Evolutionary conservation across 2,113 vertebrate species (phyloP).

Genomic region (Muscicapa adusta): DNA sequence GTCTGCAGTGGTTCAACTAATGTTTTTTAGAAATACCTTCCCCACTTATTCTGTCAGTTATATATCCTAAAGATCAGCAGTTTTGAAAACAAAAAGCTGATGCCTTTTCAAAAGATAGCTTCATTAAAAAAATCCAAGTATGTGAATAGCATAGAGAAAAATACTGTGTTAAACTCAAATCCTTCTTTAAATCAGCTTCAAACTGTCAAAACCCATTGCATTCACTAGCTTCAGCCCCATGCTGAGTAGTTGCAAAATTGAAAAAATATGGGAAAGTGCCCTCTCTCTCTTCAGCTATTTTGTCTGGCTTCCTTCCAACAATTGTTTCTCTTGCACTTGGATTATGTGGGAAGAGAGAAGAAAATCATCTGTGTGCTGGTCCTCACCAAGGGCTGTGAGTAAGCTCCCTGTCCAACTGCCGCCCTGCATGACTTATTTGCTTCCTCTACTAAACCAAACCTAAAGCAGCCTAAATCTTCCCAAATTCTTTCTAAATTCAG

Average conservation of each 20-base stretch:
- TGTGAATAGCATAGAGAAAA: background rate
- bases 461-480: background rate
- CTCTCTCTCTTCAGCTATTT: background rate
- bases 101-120: background rate
- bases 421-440: background rate
- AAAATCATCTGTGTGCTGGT: background rate
- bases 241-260: background rate
- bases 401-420: background rate
- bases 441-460: background rate
- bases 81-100: background rate
- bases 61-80: background rate
- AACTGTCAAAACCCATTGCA: background rate
- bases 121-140: background rate
- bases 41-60: background rate
- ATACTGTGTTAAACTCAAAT: background rate
- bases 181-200: background rate
- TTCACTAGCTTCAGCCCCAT: background rate
- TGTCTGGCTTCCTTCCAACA: background rate
- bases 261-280: background rate
- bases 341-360: background rate
- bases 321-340: background rate
- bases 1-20: background rate
- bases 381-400: background rate
- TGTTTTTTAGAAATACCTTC: background rate
- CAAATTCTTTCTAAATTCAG: background rate